Evolutionary conservation across 2,888 invertebrate genomes (phyloP), one percentile per base, ranked within the genome.

Genomic region (Himalopsyche tibetana): DNA sequence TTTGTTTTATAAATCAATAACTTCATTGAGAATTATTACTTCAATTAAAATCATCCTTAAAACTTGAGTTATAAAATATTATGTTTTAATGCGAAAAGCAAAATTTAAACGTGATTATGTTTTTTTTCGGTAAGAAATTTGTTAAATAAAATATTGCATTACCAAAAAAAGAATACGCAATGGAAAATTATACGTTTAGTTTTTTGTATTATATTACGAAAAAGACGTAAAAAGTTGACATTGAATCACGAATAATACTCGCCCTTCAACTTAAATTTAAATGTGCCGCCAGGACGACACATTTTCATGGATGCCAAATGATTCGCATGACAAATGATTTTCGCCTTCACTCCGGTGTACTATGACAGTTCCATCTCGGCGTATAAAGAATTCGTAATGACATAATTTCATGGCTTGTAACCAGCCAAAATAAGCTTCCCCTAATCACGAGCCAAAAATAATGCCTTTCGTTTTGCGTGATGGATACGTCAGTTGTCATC

Each of bases 371-470:
- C 84, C 84, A 69, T 85, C 74, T 84, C 55, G 80, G 74, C 55
- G 55, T 40, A 86, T 84, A 86, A 85, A 86, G 82, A 84, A 87
- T 87, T 79, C 84, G 82, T 88, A 87, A 88, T 85, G 86, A 88
- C 82, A 87, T 88, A 87, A 88, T 88, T 88, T 88, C 88, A 88
- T 87, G 88, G 87, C 85, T 84, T 86, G 87, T 88, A 86, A 84
- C 84, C 85, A 79, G 63, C 84, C 85, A 55, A 83, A 86, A 88
- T 88, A 86, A 88, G 88, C 86, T 84, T 80, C 80, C 36, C 79
- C 85, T 87, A 87, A 88, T 88, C 88, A 85, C 82, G 82, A 87
- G 87, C 86, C 87, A 88, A 87, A 87, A 87, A 84, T 85, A 86
- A 88, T 86, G 86, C 83, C 84, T 74, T 51, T 51, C 85, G 63